Base-by-base conservation (phyloP, 1,140 invertebrate genomes). In the Scylla paramamosain region DNA sequence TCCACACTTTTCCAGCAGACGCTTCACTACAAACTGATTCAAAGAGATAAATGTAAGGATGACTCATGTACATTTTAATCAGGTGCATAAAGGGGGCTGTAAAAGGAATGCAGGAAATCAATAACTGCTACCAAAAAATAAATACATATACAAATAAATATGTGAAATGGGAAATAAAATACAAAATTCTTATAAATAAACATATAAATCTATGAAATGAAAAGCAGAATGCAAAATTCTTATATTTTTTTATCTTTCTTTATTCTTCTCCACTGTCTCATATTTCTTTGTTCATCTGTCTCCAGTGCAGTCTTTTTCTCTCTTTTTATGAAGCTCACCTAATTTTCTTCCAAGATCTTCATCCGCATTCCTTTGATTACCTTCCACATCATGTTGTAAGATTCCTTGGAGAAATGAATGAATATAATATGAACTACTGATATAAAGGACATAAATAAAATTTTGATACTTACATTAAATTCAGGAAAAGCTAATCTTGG, bases 1-100 rank as follows among this genome's bases (percentile, higher is more conserved):
- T 96, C 98, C 98, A 97, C 98, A 99, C 90, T 98, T 98, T 97
- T 99, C 98, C 59, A 99, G 97, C 95, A 99, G 97, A 93, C 98
- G 97, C 29, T 98, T 98, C 8, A 98, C 97, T 32, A 99, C 98
- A 96, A 98, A 97, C 98, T 99, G 97, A 45, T 96, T 91, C 93
- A 93, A 52, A 92, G 32, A 92, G 29, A 52, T 20, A 84, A 52
- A 59, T 12, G 46, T 92, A 12, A 29, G 4, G 4, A 12, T 48
- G 28, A 48, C 4, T 7, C 45, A 25, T 46, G 14, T 39, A 46
- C 25, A 83, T 39, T 90, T 16, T 16, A 28, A 89, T 82, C 86
- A 0, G 10, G 88, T 46, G 93, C 95, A 48, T 28, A 25, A 77
- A 39, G 0, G 3, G 31, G 83, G 31, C n/a, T 91, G 84, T 52